phyloP scores from a whole-genome alignment of 2,113 vertebrate species.

The Oplegnathus fasciatus region DNA sequence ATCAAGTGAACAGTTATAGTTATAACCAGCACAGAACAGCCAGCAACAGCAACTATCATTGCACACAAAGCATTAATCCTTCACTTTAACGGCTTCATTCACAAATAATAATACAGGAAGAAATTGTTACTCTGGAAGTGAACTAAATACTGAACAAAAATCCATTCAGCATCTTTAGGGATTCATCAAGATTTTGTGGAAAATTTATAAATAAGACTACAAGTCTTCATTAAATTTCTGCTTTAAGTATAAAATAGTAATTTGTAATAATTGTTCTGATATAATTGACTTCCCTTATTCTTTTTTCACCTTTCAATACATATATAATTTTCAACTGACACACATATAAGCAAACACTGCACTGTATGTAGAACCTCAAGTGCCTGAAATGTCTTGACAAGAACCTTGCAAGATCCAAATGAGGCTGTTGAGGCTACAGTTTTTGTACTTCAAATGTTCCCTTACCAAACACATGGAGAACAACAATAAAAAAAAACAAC shows the following conservation, averaged over 20 bases:
- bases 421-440: slow-evolving; percentile 13
- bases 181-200: slow-evolving; percentile 41
- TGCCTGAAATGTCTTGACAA: slow-evolving; percentile 1
- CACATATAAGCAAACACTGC: slow-evolving; percentile 40
- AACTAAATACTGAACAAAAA: slow-evolving; percentile 57
- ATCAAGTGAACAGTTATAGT: slow-evolving; percentile 52
- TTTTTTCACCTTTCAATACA: slow-evolving; percentile 6
- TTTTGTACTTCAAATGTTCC: slow-evolving; percentile 46
- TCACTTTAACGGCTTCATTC: slow-evolving; percentile 30
- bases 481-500: slow-evolving; percentile 37
- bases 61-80: slow-evolving; percentile 47
- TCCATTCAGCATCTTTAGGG: slow-evolving; percentile 45
- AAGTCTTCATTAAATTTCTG: slow-evolving; percentile 22
- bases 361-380: slow-evolving; percentile 19
- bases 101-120: slow-evolving; percentile 26
- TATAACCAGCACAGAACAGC: slow-evolving; percentile 28
- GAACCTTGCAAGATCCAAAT: slow-evolving; percentile 16
- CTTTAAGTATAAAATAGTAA: slow-evolving; percentile 63
- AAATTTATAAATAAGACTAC: slow-evolving; percentile 55
- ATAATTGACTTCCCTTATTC: slow-evolving; percentile 32
- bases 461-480: slow-evolving; percentile 59
- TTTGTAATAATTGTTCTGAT: slow-evolving; percentile 27
- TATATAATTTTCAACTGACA: slow-evolving; percentile 31
- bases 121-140: slow-evolving; percentile 17
- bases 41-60: slow-evolving; percentile 40